Conservation (phyloP, 2,888 invertebrate species). For the Disparrhopalites patrizii region DNA sequence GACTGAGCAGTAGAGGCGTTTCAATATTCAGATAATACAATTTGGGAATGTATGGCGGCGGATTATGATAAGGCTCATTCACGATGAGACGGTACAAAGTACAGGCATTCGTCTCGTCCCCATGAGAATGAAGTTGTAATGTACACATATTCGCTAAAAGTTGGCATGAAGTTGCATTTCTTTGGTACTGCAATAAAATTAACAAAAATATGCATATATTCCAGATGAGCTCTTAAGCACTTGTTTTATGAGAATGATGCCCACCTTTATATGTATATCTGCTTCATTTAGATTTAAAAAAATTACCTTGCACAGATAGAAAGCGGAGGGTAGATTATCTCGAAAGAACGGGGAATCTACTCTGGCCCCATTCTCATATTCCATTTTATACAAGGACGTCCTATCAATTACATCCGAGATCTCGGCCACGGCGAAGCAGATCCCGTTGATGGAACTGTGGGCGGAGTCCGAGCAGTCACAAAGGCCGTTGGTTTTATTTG, state of each 20-base stretch:
- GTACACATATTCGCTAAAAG: slow-evolving; percentile 65
- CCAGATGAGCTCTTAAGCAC: too few species aligned
- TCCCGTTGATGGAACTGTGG: slow-evolving; percentile 50
- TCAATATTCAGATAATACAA: slow-evolving; percentile 56
- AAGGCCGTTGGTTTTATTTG: slow-evolving; percentile 44
- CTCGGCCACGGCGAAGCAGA: slow-evolving; percentile 51
- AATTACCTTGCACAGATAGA: slow-evolving; percentile 54
- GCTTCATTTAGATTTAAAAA: too few species aligned
- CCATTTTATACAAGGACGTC: slow-evolving; percentile 50
- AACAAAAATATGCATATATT: too few species aligned
- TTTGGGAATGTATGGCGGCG: slow-evolving; percentile 48
- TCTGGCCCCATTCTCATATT: slow-evolving; percentile 49
- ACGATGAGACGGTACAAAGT: slow-evolving; percentile 31
- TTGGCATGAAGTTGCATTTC: slow-evolving; percentile 60
- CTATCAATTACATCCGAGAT: slow-evolving; percentile 27
- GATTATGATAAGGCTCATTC: slow-evolving; percentile 38
- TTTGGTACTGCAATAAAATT: slow-evolving; percentile 25
- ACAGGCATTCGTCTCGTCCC: slow-evolving; percentile 48
- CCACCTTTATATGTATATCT: too few species aligned
- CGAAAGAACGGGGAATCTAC: slow-evolving; percentile 53
- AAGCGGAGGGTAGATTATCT: slow-evolving; percentile 52
- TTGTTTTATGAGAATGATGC: too few species aligned
- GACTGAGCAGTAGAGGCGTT: slow-evolving; percentile 52
- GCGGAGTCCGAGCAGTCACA: slow-evolving; percentile 52
- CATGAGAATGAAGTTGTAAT: slow-evolving; percentile 57